Evolutionary conservation across 2,797 vertebrate genomes (phyloP), one percentile per base, ranked within the genome.

Genomic region (Distichodus sexfasciatus): DNA sequence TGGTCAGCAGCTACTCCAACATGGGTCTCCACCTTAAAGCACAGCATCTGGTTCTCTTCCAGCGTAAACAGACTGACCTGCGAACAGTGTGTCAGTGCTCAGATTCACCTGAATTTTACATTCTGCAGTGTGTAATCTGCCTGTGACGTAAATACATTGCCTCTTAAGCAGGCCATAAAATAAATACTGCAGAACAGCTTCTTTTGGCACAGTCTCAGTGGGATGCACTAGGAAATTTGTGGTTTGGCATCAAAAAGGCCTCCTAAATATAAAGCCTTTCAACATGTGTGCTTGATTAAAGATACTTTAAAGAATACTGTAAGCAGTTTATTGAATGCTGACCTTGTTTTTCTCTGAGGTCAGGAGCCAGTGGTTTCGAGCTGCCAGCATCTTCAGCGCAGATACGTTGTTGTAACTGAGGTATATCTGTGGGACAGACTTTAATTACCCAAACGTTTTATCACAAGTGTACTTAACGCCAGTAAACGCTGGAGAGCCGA

Each of bases 361-460:
- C 5, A 97, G 91, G 0, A 78, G 85, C 96, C 97, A 99, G 88
- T 94, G 89, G 4, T 86, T 89, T 78, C 92, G 94, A 79, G 95
- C 90, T 54, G 94, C 89, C 0, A 98, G 89, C 40, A 90, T 92
- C 88, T 96, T 98, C 81, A 99, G 89, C 0, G 96, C 95, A 1
- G 94, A 96, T 53, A 98, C 93, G 0, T 98, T 98, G 88, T 98
- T 98, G 87, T 95, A 99, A 89, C 96, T 99, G 82, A 99, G 88
- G 81, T 96, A 99, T 69, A 98, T 94, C 96, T 99, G 82, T 15
- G 68, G 26, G 17, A 31, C 23, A 54, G 23, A 65, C 36, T 2
- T n/a, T n/a, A n/a, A n/a, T n/a, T n/a, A n/a, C n/a, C n/a, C n/a
- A n/a, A n/a, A n/a, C n/a, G n/a, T n/a, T n/a, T n/a, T n/a, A n/a